Base-by-base conservation (phyloP, 2,888 invertebrate genomes). In the Caradrina kadenii region DNA sequence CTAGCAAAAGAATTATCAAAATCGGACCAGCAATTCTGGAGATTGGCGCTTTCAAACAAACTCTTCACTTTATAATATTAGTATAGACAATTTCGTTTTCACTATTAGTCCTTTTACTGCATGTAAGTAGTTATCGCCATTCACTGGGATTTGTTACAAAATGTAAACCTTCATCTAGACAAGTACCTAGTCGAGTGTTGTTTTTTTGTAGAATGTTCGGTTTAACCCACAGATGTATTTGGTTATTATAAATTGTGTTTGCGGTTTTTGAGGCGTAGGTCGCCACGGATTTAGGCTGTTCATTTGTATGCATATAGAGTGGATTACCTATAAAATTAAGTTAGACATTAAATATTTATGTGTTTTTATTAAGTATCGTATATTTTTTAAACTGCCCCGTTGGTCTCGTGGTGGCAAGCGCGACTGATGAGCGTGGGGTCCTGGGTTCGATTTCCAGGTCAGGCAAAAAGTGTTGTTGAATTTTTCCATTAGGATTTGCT, bases 251-350 rank as follows among this genome's bases (percentile, higher is more conserved):
- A 56, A 71, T 76, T 62, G 63, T 55, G 7, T 42, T 68, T 45
- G 71, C n/a, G 55, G 72, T 65, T 77, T 73, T 63, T 54, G 8
- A 59, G n/a, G 48, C 59, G 45, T 64, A 67, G 53, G n/a, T n/a
- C 39, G 39, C 17, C 11, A 39, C 7, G 2, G 17, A 22, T 56
- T 56, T 49, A 22, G 35, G n/a, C 13, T n/a, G 39, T 54, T 50
- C 4, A 59, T 56, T 60, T 21, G 3, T n/a, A 63, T 26, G 19
- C 55, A 50, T 79, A 58, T n/a, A 66, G 11, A 73, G 45, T 66
- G 45, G 21, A n/a, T 53, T 39, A 35, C 17, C 26, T 53, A 53
- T 35, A 53, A 60, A 66, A 54, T 22, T 17, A 19, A n/a, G n/a
- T 11, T 42, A 21, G 15, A 13, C 48, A 54, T 49, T 22, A 48